Percentiles rank a stretch among this genome's conserved stretches.
Conservation (phyloP, 2,797 vertebrate genomes). For the Rhinatrema bivittatum region DNA sequence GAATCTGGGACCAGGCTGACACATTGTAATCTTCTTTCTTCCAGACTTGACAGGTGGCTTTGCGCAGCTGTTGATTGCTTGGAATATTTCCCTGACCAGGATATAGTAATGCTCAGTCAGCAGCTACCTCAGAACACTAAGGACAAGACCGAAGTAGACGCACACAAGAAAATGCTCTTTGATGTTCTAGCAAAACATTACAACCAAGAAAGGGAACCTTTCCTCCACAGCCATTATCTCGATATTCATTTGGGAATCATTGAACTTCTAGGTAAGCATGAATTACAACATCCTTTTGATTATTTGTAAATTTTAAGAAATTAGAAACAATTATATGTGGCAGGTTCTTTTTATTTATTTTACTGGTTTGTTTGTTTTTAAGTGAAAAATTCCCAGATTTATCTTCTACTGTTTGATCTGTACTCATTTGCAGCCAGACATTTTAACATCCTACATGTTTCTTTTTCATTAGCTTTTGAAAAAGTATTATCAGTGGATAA, state of each 20-base stretch:
- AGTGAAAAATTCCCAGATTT: too few species aligned
- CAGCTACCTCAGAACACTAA: slow-evolving; percentile 54
- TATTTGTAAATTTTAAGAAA: too few species aligned
- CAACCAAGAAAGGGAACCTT: slow-evolving; percentile 59
- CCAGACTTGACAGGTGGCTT: slow-evolving; percentile 71
- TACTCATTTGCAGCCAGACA: too few species aligned
- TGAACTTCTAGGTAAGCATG: slow-evolving; percentile 67
- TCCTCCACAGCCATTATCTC: slow-evolving; percentile 63
- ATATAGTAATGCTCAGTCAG: slow-evolving; percentile 68
- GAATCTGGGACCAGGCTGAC: too few species aligned
- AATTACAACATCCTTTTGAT: too few species aligned
- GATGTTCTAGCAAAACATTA: slow-evolving; percentile 76
- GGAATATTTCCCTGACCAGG: slow-evolving; percentile 76
- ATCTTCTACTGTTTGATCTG: too few species aligned
- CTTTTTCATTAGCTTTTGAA: too few species aligned
- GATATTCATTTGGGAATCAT: slow-evolving; percentile 65
- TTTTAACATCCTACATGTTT: too few species aligned
- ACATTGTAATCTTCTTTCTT: too few species aligned
- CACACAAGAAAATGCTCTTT: slow-evolving; percentile 72
- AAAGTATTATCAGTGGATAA: too few species aligned
- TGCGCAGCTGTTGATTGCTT: slow-evolving; percentile 70
- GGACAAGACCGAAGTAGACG: slow-evolving; percentile 22
- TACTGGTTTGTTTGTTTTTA: not conserved
- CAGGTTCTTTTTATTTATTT: not conserved
- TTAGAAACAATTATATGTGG: too few species aligned